A percentile compares a stretch with the other conserved stretches of the same genome.
Evolutionary conservation across 2,113 vertebrate genomes (phyloP).

Genomic region (Chaetops frenatus): DNA sequence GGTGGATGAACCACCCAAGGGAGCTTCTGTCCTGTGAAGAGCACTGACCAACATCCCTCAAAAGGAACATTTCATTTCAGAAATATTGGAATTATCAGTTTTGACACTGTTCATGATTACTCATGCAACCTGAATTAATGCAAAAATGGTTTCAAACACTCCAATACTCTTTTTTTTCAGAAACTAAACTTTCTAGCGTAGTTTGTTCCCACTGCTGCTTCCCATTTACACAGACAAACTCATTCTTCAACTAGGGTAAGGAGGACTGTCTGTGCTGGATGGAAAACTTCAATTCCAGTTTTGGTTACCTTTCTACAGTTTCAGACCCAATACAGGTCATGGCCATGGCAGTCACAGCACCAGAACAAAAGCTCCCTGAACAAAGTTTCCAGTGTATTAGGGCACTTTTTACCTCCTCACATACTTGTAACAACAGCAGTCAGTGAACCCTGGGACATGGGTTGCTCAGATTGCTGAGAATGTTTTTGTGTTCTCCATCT

Average conservation of each 20-base stretch:
- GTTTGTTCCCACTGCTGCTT: neutral
- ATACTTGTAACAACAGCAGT: neutral
- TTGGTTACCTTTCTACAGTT: neutral
- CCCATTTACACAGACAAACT: neutral
- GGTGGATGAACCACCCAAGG: accelerated
- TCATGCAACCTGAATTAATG: accelerated
- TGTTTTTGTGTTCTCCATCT: neutral
- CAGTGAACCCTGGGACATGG: neutral
- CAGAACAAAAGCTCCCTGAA: neutral
- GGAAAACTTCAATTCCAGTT: neutral
- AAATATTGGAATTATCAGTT: neutral
- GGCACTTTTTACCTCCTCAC: neutral
- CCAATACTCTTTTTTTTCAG: neutral
- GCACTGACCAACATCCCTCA: neutral
- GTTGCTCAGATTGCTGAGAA: neutral
- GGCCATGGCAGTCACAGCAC: neutral
- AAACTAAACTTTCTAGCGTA: neutral
- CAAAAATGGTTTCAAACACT: neutral
- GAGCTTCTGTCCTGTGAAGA: neutral
- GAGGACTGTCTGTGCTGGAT: neutral
- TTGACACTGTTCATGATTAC: neutral
- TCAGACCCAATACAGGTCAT: neutral
- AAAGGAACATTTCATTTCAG: neutral
- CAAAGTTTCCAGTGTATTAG: neutral
- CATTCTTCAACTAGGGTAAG: neutral